Percentiles rank a stretch among this genome's conserved stretches.
Conservation (phyloP, 2,888 invertebrate species). For the Eugnorisma glareosa region DNA sequence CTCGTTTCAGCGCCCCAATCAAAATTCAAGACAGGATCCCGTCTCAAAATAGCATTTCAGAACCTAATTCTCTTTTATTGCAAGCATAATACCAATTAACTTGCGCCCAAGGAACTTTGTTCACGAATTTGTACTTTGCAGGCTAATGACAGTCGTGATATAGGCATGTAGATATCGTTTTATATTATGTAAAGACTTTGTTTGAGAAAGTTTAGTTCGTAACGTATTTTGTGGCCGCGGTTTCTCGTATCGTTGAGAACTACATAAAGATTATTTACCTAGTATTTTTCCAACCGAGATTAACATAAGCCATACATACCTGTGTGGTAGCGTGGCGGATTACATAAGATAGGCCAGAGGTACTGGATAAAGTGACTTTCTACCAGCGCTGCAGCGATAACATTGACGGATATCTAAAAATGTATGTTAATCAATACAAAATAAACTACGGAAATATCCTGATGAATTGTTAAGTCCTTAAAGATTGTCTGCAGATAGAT, state of each 20-base stretch:
- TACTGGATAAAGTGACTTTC: not conserved
- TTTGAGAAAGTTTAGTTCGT: not conserved
- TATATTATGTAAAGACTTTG: slow-evolving; percentile 21
- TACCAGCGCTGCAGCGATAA: not conserved
- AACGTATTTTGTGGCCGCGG: not conserved
- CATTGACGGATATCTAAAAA: not conserved
- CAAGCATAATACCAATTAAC: slow-evolving; percentile 73
- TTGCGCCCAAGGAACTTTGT: slow-evolving; percentile 54
- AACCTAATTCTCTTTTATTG: slow-evolving; percentile 76
- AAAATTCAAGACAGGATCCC: slow-evolving; percentile 77
- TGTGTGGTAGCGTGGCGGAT: not conserved
- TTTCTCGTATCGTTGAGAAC: not conserved
- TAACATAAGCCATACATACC: not conserved
- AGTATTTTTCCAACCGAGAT: not conserved
- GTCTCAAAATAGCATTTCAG: slow-evolving; percentile 74
- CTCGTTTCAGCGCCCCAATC: slow-evolving; percentile 62
- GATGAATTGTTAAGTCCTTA: no score
- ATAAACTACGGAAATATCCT: no score
- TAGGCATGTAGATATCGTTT: slow-evolving; percentile 39
- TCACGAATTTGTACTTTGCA: slow-evolving; percentile 43
- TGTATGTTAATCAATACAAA: no score
- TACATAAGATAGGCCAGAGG: not conserved
- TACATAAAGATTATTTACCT: not conserved
- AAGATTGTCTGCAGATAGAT: no score
- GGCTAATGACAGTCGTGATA: slow-evolving; percentile 16